A percentile compares a stretch with the other conserved stretches of the same genome.
Conservation (phyloP, 2,113 vertebrate genomes). For the Menidia beryllina region DNA sequence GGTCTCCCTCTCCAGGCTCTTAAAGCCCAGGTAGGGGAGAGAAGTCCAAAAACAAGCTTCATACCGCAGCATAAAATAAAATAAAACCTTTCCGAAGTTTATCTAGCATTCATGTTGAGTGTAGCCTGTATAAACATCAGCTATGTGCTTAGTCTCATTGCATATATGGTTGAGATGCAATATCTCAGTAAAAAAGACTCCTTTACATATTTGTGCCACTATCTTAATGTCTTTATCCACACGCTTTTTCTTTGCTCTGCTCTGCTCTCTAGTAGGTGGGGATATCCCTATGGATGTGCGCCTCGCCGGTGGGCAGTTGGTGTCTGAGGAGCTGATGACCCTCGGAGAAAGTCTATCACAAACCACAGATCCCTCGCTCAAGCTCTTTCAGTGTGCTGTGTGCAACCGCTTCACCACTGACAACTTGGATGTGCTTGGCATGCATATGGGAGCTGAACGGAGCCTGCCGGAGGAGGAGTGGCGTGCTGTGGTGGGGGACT, state of each 20-base stretch:
- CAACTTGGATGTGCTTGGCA: conserved; percentile 95
- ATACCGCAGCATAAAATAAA: conserved; percentile 80
- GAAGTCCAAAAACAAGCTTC: conserved; percentile 65
- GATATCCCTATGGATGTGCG: conserved; percentile 97
- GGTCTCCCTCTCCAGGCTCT: conserved; percentile 65
- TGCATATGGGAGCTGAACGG: conserved; percentile 96
- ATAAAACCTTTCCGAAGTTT: conserved; percentile 76
- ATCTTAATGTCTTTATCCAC: conserved; percentile 11
- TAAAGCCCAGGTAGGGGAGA: conserved; percentile 70
- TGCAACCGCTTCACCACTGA: conserved; percentile 99
- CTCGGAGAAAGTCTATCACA: conserved; percentile 96
- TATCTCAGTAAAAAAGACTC: conserved; percentile 36
- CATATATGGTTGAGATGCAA: conserved; percentile 37
- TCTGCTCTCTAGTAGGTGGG: conserved; percentile 86
- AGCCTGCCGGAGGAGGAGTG: conserved; percentile 96
- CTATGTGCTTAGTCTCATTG: conserved; percentile 45
- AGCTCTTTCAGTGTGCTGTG: conserved; percentile 98
- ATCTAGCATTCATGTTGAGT: conserved; percentile 67
- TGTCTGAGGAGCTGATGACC: conserved; percentile 98
- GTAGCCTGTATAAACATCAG: conserved; percentile 35
- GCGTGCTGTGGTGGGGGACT: conserved; percentile 95
- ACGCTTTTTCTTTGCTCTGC: conserved; percentile 1
- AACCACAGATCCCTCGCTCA: conserved; percentile 95
- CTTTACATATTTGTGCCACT: neutral
- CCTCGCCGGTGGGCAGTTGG: conserved; percentile 93